Base-by-base conservation (phyloP, 1,140 invertebrate genomes). In the Nephotettix cincticeps region DNA sequence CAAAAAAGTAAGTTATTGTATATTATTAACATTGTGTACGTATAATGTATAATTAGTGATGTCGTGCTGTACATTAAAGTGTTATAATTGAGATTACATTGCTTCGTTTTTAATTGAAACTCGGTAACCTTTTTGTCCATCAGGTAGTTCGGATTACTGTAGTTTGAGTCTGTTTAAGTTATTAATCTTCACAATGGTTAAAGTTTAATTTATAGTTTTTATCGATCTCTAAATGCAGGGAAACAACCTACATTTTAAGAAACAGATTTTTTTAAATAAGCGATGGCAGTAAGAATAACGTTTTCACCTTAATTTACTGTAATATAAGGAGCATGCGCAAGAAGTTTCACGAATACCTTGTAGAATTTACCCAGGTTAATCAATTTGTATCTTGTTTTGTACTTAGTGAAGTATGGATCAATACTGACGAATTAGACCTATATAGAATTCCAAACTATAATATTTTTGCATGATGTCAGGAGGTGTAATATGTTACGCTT, bases 381-480 rank as follows among this genome's bases (percentile, higher is more conserved):
- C 1, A 65, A 30, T 40, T 11, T 32, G 23, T 32, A 9, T 3
- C 27, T 28, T 30, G 13, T 2, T 30, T 32, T 36, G 29, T 30
- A 19, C 28, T 61, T 19, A 65, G 63, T 14, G 25, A 65, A 17
- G 9, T 30, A 17, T 36, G 32, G 32, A 66, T 66, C 6, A 66
- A 66, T n/a, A 21, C 28, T 66, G 30, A 65, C 32, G 63, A 30
- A 30, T 17, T 30, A 29, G 17, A 9, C 17, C 40, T 65, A 2
- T 65, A 65, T 17, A 65, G 14, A n/a, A 30, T 65, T 4, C 63
- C 63, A 30, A 32, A 32, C n/a, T 65, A 65, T 27, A 65, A 65
- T 65, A 28, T 65, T 17, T 65, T 65, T 65, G 23, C 58, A 25
- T 25, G n/a, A 3, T 36, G 64, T 66, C 64, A 21, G 64, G 64